A percentile compares a stretch with the other conserved stretches of the same genome.
phyloP scores from a whole-genome alignment of 2,113 vertebrate genomes.

The Calidris pugnax region DNA sequence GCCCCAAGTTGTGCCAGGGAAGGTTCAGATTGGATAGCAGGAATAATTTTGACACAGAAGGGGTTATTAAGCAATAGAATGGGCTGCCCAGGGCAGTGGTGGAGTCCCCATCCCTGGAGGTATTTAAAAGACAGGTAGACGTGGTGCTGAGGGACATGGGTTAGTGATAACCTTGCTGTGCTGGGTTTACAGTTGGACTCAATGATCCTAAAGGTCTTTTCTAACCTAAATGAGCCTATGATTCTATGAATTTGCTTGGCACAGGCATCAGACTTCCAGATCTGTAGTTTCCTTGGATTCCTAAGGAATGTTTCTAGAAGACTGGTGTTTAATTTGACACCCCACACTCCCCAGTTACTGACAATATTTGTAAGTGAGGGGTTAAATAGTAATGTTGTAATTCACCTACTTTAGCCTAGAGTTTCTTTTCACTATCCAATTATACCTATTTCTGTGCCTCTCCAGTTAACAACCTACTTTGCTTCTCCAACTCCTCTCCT shows the following conservation, averaged over 20 bases:
- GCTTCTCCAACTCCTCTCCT: not conserved
- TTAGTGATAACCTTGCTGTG: not conserved
- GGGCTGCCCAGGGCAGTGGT: not conserved
- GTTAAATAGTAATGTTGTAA: not conserved
- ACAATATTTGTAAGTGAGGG: not conserved
- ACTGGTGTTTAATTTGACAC: not conserved
- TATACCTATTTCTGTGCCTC: not conserved
- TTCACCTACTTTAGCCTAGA: not conserved
- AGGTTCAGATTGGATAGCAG: not conserved
- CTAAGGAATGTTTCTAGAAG: not conserved
- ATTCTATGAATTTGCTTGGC: not conserved
- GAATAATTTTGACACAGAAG: not conserved
- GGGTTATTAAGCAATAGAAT: not conserved
- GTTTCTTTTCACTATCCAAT: not conserved
- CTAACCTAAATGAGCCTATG: not conserved
- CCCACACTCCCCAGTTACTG: not conserved
- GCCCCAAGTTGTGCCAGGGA: not conserved
- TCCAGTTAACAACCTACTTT: slow-evolving; percentile 21
- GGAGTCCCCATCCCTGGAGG: not conserved
- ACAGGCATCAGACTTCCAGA: not conserved
- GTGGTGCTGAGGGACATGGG: not conserved
- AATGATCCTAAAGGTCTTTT: not conserved
- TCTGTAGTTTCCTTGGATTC: not conserved
- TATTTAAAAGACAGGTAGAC: not conserved
- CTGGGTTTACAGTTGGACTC: not conserved